A percentile compares a stretch with the other conserved stretches of the same genome.
These are phyloP conservation scores for Ciona savignyi DNA, from an alignment of 23 tunicate species.

Conservation along the genomic window DNA sequence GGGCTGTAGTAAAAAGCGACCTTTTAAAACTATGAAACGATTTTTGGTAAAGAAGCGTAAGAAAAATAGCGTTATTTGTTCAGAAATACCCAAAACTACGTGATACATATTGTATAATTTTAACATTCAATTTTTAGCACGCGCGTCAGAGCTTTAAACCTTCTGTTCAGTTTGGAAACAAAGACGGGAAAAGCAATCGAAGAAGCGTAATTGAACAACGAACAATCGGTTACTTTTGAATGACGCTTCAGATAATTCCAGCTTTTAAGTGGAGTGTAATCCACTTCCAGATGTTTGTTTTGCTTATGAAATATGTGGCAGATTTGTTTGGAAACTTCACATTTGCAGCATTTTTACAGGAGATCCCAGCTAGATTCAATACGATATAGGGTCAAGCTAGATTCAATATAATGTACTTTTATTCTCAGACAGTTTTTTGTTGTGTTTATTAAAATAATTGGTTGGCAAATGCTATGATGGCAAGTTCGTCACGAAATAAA, in stretches of 20 bases:
- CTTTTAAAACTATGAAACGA: too few relatives aligned
- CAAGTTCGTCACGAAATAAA: not conserved
- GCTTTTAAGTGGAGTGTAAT: not conserved
- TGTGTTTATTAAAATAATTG: not conserved
- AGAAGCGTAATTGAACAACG: not conserved
- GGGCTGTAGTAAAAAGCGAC: too few relatives aligned
- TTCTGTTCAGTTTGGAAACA: not conserved
- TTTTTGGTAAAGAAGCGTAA: too few relatives aligned
- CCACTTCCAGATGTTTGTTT: not conserved
- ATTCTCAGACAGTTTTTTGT: not conserved
- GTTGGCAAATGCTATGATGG: not conserved
- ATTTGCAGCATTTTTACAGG: too few relatives aligned
- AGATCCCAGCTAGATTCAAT: too few relatives aligned
- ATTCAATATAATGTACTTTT: too few relatives aligned
- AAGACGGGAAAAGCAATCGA: not conserved
- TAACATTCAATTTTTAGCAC: too few relatives aligned
- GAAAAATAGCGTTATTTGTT: too few relatives aligned
- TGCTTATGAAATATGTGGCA: not conserved
- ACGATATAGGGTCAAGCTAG: too few relatives aligned
- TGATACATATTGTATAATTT: too few relatives aligned
- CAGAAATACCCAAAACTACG: too few relatives aligned
- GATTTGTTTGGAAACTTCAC: too few relatives aligned
- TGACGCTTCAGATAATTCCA: not conserved
- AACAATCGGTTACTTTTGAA: not conserved
- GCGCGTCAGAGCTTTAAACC: not conserved